Base-by-base conservation (phyloP, 1,140 invertebrate genomes). In the Apis dorsata region DNA sequence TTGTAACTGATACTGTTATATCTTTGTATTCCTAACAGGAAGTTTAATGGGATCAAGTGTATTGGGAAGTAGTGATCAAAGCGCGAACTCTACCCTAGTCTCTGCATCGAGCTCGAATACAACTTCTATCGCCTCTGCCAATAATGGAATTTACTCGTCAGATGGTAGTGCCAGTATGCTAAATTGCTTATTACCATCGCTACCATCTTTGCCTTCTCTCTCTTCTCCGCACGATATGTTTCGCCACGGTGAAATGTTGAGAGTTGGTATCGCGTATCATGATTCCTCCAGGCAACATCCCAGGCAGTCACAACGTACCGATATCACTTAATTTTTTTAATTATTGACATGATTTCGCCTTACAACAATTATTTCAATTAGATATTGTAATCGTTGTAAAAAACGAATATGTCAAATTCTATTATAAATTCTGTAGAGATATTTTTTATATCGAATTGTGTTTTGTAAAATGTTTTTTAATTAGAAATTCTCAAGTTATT, bases 191-290 rank as follows among this genome's bases (percentile, higher is more conserved):
- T 75, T 92, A 76, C 90, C 91, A 15, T 90, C 89, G 59, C 74
- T 91, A 57, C 88, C 90, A 13, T 87, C 91, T 11, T 83, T 91
- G 59, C 90, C 91, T 57, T 83, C 91, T 44, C 79, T 92, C 12
- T 90, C 91, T 19, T 80, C 90, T 24, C 84, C 90, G 0, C 91
- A 92, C 79, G 91, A 92, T 68, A 82, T 92, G 65, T 91, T 92
- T 71, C 89, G 90, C 59, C 91, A 92, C 34, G 86, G 89, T 44
- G 91, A 92, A 78, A 90, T 92, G 80, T 63, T 92, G 59, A 81
- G 91, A 19, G 91, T 91, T n/a, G 91, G 91, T 13, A 90, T 92
- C 51, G 90, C 89, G 8, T 92, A 92, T 55, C 91, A 91, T 24
- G 91, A 92, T 66, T 81, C 91, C 1, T 85, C 89, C 1, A 89